Percentiles rank a stretch among this genome's conserved stretches.
phyloP scores from a whole-genome alignment of 1,140 invertebrate genomes.

The Drosophila grimshawi region DNA sequence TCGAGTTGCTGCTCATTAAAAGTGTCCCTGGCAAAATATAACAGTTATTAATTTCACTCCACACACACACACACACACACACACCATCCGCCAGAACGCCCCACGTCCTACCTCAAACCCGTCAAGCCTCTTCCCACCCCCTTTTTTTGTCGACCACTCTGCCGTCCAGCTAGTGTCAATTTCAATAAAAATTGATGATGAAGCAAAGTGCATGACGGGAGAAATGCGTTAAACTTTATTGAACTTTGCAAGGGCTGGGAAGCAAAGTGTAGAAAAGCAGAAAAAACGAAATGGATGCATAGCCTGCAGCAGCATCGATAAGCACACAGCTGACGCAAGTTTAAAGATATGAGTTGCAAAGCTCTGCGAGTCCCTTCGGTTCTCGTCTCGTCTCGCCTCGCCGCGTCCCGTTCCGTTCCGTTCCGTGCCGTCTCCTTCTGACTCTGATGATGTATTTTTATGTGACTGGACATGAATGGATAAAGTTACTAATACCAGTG shows the following conservation, averaged over 20 bases:
- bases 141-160: slow-evolving; percentile 8
- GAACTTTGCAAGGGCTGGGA: slow-evolving; percentile 46
- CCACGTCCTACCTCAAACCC: too few relatives aligned
- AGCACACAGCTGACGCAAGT: slow-evolving; percentile 65
- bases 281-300: not conserved
- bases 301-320: slow-evolving; percentile 54
- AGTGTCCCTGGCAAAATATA: slow-evolving; percentile 61
- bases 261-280: not conserved
- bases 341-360: slow-evolving; percentile 80
- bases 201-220: slow-evolving; percentile 54
- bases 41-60: slow-evolving; percentile 52
- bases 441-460: not conserved
- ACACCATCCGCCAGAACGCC: not conserved
- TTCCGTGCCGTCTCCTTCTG: not conserved
- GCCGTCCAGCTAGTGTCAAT: slow-evolving; percentile 71
- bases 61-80: not conserved
- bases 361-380: slow-evolving; percentile 24
- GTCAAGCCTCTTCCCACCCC: not conserved
- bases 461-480: slow-evolving; percentile 36
- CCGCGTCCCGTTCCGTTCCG: not conserved
- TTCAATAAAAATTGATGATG: slow-evolving; percentile 81
- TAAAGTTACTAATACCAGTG: slow-evolving; percentile 27
- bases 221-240: slow-evolving; percentile 70
- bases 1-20: slow-evolving; percentile 72
- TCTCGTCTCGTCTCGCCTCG: not conserved